phyloP scores from a whole-genome alignment of 2,888 invertebrate genomes.

The Muschampia plurimacula region DNA sequence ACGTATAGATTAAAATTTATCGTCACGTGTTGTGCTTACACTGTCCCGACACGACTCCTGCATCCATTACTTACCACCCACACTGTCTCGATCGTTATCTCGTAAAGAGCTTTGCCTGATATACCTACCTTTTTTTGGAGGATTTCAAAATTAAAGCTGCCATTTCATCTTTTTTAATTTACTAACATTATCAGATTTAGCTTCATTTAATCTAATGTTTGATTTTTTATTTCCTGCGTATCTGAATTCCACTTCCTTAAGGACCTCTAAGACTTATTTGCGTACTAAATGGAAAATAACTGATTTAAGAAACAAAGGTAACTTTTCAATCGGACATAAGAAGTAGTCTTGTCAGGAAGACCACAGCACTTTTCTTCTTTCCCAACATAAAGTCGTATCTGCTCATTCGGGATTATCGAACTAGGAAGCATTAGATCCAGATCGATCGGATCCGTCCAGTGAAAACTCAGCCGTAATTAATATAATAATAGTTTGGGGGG shows the following conservation, averaged over 20 bases:
- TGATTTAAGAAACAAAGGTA: too few relatives aligned
- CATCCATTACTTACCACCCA: slow-evolving; percentile 29
- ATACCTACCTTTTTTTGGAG: neutral
- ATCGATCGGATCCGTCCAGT: slow-evolving; percentile 66
- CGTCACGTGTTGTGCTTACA: slow-evolving; percentile 13
- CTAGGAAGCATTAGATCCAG: slow-evolving; percentile 73
- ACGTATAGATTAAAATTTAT: slow-evolving; percentile 17
- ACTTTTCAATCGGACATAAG: neutral
- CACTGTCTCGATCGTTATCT: slow-evolving; percentile 24
- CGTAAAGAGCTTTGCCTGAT: slow-evolving; percentile 2
- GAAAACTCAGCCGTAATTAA: slow-evolving; percentile 81
- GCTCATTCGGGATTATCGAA: slow-evolving; percentile 57
- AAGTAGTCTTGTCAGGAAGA: too few relatives aligned
- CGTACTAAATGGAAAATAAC: too few relatives aligned
- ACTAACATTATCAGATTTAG: too few relatives aligned
- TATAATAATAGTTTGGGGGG: slow-evolving; percentile 79
- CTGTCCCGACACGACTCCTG: slow-evolving; percentile 12
- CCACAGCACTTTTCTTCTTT: neutral
- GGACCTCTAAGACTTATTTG: too few relatives aligned
- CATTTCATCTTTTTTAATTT: too few relatives aligned
- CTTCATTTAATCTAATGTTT: neutral
- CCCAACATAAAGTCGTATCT: neutral
- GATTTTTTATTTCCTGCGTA: too few relatives aligned
- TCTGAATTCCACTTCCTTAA: too few relatives aligned
- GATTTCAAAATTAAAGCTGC: neutral